phyloP scores from a whole-genome alignment of 2,113 vertebrate species.

The Pleuronectes platessa region DNA sequence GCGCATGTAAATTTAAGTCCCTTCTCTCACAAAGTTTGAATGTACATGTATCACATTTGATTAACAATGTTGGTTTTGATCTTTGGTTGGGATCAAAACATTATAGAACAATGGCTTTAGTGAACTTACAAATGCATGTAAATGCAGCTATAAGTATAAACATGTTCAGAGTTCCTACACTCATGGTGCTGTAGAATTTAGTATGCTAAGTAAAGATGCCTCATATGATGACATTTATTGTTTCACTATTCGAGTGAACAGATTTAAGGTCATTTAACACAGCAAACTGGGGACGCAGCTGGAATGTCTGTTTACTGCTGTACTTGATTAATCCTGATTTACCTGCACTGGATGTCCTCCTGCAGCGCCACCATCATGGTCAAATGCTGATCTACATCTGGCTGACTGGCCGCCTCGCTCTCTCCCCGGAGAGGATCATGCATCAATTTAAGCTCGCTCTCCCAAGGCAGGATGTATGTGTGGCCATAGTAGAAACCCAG shows the following conservation, averaged over 20 bases:
- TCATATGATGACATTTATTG: too few species aligned
- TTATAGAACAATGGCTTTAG: too few species aligned
- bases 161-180: too few species aligned
- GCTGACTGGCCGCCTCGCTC: slow-evolving; percentile 90
- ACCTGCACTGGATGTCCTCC: slow-evolving; percentile 99
- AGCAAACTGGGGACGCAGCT: too few species aligned
- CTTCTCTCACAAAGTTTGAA: not conserved
- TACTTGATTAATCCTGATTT: not conserved
- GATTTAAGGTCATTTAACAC: too few species aligned
- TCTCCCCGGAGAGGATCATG: slow-evolving; percentile 94
- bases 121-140: too few species aligned
- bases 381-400: slow-evolving; percentile 96
- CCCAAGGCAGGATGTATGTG: slow-evolving; percentile 97
- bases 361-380: slow-evolving; percentile 97
- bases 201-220: too few species aligned
- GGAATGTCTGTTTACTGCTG: not conserved
- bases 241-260: too few species aligned
- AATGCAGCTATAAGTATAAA: too few species aligned
- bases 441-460: slow-evolving; percentile 96
- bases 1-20: not conserved
- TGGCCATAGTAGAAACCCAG: slow-evolving; percentile 98
- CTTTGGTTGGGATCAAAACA: too few species aligned
- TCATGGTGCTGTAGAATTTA: too few species aligned
- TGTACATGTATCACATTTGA: not conserved
- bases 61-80: not conserved